Percentiles rank a stretch among this genome's conserved stretches.
Conservation (phyloP, 1,140 invertebrate genomes). For the Drosophila lacertosa region DNA sequence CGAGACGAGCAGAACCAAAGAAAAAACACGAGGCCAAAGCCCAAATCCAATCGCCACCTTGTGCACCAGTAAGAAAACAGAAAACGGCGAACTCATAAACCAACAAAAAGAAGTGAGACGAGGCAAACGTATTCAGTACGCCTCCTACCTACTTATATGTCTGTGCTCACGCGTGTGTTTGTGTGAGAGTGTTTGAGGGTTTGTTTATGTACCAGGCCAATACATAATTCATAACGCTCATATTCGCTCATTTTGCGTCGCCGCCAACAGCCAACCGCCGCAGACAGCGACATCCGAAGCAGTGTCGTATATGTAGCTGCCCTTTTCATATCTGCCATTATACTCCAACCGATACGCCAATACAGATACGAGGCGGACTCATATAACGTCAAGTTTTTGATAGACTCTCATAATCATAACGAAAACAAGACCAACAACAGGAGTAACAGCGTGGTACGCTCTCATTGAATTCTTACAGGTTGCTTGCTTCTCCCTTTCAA, state of each 20-base stretch:
- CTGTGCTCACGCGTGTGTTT: constrained; percentile 7
- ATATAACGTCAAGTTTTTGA: constrained; percentile 67
- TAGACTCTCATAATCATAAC: constrained; percentile 83
- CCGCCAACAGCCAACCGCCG: constrained; percentile 44
- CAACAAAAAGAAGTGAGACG: constrained; percentile 36
- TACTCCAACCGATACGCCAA: constrained; percentile 65
- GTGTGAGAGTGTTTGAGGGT: constrained; percentile 42
- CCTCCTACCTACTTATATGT: constrained; percentile 30
- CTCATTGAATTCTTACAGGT: constrained; percentile 72
- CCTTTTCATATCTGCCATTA: constrained; percentile 83
- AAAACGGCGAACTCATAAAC: constrained; percentile 57
- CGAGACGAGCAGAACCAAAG: constrained; percentile 23
- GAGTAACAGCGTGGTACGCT: constrained; percentile 18
- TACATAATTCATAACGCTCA: constrained; percentile 83
- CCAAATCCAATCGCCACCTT: constrained; percentile 66
- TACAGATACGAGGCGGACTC: constrained; percentile 36
- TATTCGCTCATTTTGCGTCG: constrained; percentile 75
- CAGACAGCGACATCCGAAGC: constrained; percentile 46
- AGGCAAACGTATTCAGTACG: constrained; percentile 29
- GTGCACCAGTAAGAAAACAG: constrained; percentile 75
- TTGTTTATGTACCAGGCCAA: constrained; percentile 71
- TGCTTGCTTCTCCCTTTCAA: constrained; percentile 51
- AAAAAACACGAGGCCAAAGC: constrained; percentile 16
- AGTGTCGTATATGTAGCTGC: constrained; percentile 49
- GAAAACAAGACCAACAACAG: constrained; percentile 67